Conservation (phyloP, 1,140 invertebrate genomes). For the Temnothorax curvispinosus region DNA sequence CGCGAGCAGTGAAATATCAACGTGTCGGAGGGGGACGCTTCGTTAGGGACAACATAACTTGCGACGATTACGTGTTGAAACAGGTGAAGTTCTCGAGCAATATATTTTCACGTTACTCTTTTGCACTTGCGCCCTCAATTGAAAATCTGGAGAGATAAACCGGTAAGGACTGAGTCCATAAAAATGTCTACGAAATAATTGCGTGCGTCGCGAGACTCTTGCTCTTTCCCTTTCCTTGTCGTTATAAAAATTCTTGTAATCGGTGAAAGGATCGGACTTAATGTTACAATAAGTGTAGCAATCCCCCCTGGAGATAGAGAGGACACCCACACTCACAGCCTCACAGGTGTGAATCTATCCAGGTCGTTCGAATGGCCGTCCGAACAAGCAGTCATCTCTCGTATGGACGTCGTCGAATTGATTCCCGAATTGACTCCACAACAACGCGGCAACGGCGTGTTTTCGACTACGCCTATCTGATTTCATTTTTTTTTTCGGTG, state of each 20-base stretch:
- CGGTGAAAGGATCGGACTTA: neutral
- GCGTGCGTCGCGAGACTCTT: neutral
- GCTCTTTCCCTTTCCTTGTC: neutral
- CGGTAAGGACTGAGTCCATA: neutral
- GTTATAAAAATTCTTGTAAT: conserved; percentile 61
- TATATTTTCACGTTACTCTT: neutral
- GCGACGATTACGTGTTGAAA: conserved; percentile 43
- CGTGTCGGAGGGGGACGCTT: conserved; percentile 25
- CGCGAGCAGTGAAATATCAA: conserved; percentile 65
- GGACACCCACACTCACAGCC: conserved; percentile 68
- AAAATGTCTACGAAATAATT: neutral
- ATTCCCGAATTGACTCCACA: conserved; percentile 43
- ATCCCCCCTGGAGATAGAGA: conserved; percentile 32
- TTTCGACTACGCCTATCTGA: conserved; percentile 51
- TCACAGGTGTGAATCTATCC: conserved; percentile 71
- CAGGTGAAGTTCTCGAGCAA: neutral
- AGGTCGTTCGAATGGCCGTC: conserved; percentile 9
- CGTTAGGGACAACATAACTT: conserved; percentile 54
- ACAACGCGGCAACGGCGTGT: conserved; percentile 39
- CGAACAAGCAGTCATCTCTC: conserved; percentile 26
- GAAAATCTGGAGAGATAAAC: conserved; percentile 43
- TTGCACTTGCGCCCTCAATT: conserved; percentile 29
- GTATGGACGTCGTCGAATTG: conserved; percentile 24
- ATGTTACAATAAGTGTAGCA: conserved; percentile 56
- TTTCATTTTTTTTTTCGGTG: conserved; percentile 37